Evolutionary conservation across 2,888 invertebrate species (phyloP).

Genomic region (Mellilla xanthometata): DNA sequence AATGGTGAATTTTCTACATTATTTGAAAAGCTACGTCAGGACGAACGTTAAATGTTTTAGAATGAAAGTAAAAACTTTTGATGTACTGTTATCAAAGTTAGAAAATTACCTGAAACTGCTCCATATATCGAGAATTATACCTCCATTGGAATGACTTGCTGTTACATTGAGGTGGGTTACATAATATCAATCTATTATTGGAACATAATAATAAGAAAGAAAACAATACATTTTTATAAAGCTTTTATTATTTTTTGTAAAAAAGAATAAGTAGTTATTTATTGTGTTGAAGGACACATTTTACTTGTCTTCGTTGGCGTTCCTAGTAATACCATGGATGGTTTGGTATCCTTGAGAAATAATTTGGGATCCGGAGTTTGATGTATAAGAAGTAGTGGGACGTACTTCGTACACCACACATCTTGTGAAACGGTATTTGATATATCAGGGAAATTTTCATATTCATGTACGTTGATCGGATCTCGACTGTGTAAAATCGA

Average conservation of each 20-base stretch:
- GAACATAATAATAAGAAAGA: constrained; percentile 28
- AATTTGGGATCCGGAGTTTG: constrained; percentile 26
- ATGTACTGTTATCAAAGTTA: constrained; percentile 22
- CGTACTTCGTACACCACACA: constrained; percentile 25
- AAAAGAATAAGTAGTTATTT: constrained; percentile 26
- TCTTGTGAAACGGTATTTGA: constrained; percentile 28
- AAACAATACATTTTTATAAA: constrained; percentile 23
- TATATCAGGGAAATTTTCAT: constrained; percentile 23
- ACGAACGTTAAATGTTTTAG: constrained; percentile 29
- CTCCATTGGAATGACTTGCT: constrained; percentile 27
- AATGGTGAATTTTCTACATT: constrained; percentile 19
- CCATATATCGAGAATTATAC: constrained; percentile 27
- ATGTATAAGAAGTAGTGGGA: constrained; percentile 28
- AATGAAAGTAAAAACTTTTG: constrained; percentile 27
- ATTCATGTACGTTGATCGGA: constrained; percentile 23
- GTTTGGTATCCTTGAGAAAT: constrained; percentile 28
- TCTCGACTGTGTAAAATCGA: constrained; percentile 24
- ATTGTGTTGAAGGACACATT: constrained; percentile 28
- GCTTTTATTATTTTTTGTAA: constrained; percentile 24
- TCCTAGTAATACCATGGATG: constrained; percentile 29
- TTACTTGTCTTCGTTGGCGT: constrained; percentile 29
- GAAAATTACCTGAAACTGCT: constrained; percentile 28
- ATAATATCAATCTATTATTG: constrained; percentile 29
- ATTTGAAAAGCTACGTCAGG: constrained; percentile 25
- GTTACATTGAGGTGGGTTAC: constrained; percentile 27